Conservation (phyloP, 2,113 vertebrate genomes). For the Lophotis ruficrista region DNA sequence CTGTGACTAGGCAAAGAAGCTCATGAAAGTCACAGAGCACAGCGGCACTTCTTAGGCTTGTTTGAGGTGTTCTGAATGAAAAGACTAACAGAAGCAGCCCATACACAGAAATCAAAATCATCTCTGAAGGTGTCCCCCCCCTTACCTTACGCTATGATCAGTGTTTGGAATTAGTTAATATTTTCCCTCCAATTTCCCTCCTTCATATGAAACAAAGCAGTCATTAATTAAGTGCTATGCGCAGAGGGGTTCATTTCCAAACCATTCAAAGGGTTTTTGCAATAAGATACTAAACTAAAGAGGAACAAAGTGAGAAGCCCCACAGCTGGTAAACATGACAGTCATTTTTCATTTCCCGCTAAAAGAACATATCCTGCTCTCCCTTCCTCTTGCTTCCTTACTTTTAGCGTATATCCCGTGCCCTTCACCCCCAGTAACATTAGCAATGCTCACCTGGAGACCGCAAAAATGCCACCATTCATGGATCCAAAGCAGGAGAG, state of each 20-base stretch:
- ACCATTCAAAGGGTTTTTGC: background rate
- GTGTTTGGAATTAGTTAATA: background rate
- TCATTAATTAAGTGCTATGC: background rate
- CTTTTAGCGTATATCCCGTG: background rate
- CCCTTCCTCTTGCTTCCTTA: background rate
- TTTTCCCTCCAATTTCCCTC: background rate
- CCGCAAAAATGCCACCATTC: constrained; percentile 90
- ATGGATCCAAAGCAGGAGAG: constrained; percentile 95
- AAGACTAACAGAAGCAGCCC: background rate
- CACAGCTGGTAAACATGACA: background rate
- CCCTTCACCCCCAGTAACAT: background rate
- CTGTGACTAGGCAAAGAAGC: constrained; percentile 22
- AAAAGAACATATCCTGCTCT: background rate
- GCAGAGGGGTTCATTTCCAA: background rate
- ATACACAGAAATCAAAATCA: background rate
- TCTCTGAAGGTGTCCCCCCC: background rate
- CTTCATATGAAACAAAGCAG: background rate
- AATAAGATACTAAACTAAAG: background rate
- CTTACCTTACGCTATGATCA: background rate
- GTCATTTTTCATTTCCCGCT: background rate
- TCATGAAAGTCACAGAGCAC: constrained; percentile 43
- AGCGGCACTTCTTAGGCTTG: background rate
- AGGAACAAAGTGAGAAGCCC: background rate
- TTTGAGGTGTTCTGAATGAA: background rate
- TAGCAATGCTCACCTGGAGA: constrained; percentile 86